Conservation (phyloP, 2,113 vertebrate genomes). For the Apus apus region DNA sequence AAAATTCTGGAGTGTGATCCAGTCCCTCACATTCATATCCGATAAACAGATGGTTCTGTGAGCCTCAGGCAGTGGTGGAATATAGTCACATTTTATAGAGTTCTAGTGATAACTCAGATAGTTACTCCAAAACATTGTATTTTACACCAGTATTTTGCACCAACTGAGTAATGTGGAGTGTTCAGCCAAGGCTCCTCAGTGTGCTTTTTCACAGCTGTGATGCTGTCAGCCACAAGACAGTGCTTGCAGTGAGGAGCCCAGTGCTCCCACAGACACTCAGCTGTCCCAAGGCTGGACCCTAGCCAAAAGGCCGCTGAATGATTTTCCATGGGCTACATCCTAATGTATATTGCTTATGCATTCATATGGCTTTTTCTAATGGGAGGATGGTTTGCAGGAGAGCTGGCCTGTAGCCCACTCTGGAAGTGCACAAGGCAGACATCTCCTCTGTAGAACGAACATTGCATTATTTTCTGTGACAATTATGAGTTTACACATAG, state of each 20-base stretch:
- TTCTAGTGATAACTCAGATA: background rate
- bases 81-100: background rate
- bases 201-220: conserved; percentile 39
- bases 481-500: background rate
- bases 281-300: background rate
- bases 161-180: background rate
- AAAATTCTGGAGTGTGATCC: background rate
- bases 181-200: background rate
- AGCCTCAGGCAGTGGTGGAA: background rate
- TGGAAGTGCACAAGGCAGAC: background rate
- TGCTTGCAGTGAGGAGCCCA: conserved; percentile 21
- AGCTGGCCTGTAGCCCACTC: background rate
- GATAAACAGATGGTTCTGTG: background rate
- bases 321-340: background rate
- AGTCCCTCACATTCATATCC: background rate
- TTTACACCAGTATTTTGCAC: conserved; percentile 23
- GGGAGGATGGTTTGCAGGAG: background rate
- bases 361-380: background rate
- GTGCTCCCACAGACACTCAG: background rate
- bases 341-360: background rate
- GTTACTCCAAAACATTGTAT: conserved; percentile 6
- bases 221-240: background rate
- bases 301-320: conserved; percentile 25
- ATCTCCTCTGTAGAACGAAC: background rate
- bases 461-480: background rate